Evolutionary conservation across 2,797 vertebrate genomes (phyloP).

Genomic region (Agapornis canus): DNA sequence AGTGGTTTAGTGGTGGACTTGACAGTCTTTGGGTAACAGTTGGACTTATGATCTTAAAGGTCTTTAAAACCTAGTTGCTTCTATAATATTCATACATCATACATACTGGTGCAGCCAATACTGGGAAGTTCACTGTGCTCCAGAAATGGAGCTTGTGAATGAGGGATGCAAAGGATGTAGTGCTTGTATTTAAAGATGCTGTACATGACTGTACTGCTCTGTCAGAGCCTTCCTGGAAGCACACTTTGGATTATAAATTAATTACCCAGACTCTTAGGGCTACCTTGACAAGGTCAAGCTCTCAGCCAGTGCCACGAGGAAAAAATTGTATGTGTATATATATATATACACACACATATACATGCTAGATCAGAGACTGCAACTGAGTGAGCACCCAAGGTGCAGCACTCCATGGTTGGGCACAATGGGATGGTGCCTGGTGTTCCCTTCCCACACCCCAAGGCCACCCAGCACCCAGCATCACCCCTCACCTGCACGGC

Average conservation of each 20-base stretch:
- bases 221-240: background rate
- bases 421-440: rapidly evolving
- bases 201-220: background rate
- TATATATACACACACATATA: background rate
- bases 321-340: no score
- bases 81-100: background rate
- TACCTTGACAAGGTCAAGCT: background rate
- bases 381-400: background rate
- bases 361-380: background rate
- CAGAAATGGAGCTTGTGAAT: rapidly evolving
- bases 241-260: background rate
- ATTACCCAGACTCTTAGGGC: background rate
- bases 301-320: background rate
- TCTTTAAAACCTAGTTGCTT: background rate
- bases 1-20: background rate
- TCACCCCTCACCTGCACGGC: constrained; percentile 82
- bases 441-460: rapidly evolving
- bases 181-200: background rate
- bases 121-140: rapidly evolving
- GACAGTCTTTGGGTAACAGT: background rate
- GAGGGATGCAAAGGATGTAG: background rate
- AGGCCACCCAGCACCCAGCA: rapidly evolving
- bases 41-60: background rate
- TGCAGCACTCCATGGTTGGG: rapidly evolving
- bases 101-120: background rate